Evolutionary conservation across 2,113 vertebrate genomes (phyloP), one percentile per base, ranked within the genome.

Genomic region (Pongo abelii): DNA sequence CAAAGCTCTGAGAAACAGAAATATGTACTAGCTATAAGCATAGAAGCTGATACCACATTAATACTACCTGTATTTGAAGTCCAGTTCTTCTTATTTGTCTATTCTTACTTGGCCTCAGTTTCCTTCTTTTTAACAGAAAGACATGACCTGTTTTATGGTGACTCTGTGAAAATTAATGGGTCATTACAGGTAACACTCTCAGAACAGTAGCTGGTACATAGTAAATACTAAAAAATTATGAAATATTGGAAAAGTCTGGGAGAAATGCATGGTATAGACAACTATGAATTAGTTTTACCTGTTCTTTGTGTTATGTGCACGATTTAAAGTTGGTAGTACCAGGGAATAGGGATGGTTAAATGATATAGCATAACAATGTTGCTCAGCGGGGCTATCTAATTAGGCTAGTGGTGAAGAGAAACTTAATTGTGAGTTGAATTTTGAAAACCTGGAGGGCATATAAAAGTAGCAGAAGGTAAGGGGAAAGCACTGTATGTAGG

Each of bases 371-470:
- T 90, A 92, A 84, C 1, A 43, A 18, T 70, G 46, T 57, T 84
- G 32, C 80, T 95, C 88, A 40, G 38, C 61, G n/a, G 61, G 40
- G 52, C 55, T 96, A 79, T 46, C 17, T 88, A 94, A 96, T 94
- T 96, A 89, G 23, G 46, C 78, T 78, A 59, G 22, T 85, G 72
- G 46, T 91, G 40, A 96, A 23, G 67, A 96, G 87, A 95, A 90
- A 94, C 20, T 96, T 95, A 97, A 96, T 93, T 96, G 89, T 95
- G 50, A 96, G 61, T 95, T 92, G 64, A 70, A 61, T 75, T 93
- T 78, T 80, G 32, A 94, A 97, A 93, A 92, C 77, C 77, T 85
- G 88, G 70, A 94, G 46, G 78, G 70, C 88, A 95, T 87, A 25
- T 74, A 61, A 8, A 84, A 94, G 70, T n/a, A 84, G 75, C 48